These are phyloP conservation scores for Tethya wilhelma DNA, from an alignment of 37 sponge, comb jelly and placozoan genomes.

Conservation along the genomic window DNA sequence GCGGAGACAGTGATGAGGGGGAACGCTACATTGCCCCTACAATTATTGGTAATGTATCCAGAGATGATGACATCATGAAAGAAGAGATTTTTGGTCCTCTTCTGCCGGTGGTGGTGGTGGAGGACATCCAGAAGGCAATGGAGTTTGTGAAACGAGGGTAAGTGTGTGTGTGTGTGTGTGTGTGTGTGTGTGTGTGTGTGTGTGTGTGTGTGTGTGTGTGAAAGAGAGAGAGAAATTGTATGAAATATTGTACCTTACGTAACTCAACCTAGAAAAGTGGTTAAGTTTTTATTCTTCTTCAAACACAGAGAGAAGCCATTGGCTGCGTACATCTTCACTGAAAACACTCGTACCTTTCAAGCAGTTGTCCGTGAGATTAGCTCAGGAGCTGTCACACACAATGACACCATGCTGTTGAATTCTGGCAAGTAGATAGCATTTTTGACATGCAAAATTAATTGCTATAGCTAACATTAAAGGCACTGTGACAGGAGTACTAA, in stretches of 20 bases:
- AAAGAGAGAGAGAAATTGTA: too few relatives aligned
- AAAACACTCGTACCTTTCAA: slow-evolving; percentile 49
- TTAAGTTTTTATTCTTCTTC: too few relatives aligned
- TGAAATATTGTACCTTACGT: too few relatives aligned
- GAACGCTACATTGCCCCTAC: slow-evolving; percentile 81
- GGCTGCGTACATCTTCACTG: slow-evolving; percentile 81
- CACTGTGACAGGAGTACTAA: too few relatives aligned
- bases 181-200: too few relatives aligned
- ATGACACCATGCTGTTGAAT: slow-evolving; percentile 68
- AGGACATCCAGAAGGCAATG: slow-evolving; percentile 72
- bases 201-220: too few relatives aligned
- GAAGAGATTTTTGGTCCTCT: slow-evolving; percentile 93
- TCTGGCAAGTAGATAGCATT: slow-evolving; percentile 32
- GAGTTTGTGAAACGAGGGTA: slow-evolving; percentile 27
- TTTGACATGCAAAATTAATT: not conserved
- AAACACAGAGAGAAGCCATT: slow-evolving; percentile 80
- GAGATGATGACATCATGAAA: slow-evolving; percentile 69
- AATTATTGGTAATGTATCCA: slow-evolving; percentile 63
- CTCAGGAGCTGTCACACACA: slow-evolving; percentile 64
- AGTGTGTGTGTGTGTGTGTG: too few relatives aligned
- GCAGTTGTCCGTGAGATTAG: slow-evolving; percentile 34
- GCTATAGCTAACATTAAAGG: not conserved
- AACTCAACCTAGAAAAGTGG: too few relatives aligned
- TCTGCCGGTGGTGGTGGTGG: slow-evolving; percentile 73
- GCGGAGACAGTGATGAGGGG: slow-evolving; percentile 72